These are phyloP conservation scores for Xenopus borealis DNA, from an alignment of 2,113 vertebrate species.

Conservation along the genomic window DNA sequence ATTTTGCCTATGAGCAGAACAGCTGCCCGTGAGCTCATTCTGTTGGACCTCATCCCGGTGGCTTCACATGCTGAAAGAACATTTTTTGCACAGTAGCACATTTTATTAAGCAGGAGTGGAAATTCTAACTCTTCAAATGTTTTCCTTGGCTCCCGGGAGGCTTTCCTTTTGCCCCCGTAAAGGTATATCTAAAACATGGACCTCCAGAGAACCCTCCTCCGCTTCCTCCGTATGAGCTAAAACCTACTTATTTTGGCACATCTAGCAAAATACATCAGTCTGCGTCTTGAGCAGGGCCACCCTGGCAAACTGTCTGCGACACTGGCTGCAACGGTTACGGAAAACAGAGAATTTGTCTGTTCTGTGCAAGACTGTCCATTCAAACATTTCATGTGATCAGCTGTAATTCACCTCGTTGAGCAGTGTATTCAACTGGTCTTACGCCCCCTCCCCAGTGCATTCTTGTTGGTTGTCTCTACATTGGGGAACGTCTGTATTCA, in stretches of 20 bases:
- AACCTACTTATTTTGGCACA: slow-evolving; percentile 17
- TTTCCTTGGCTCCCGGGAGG: slow-evolving; percentile 66
- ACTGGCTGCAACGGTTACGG: not conserved
- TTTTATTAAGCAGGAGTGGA: slow-evolving; percentile 61
- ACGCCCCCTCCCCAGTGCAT: too few species aligned
- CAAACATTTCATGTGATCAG: too few species aligned
- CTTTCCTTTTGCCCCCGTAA: slow-evolving; percentile 51
- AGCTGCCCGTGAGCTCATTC: slow-evolving; percentile 69
- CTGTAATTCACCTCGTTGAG: too few species aligned
- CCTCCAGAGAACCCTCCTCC: slow-evolving; percentile 52
- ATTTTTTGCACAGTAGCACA: slow-evolving; percentile 70
- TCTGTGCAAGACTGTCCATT: too few species aligned
- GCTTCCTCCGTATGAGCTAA: slow-evolving; percentile 51
- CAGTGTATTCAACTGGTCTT: too few species aligned
- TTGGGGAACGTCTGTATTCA: too few species aligned
- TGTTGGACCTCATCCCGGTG: slow-evolving; percentile 64
- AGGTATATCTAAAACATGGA: slow-evolving; percentile 52
- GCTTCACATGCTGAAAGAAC: slow-evolving; percentile 55
- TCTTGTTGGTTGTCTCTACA: too few species aligned
- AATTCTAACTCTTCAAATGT: slow-evolving; percentile 59
- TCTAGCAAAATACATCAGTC: not conserved
- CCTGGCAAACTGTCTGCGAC: not conserved
- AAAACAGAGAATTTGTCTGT: too few species aligned
- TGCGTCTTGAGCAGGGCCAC: not conserved
- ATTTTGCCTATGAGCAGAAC: slow-evolving; percentile 56